Percentiles rank a stretch among this genome's conserved stretches.
Evolutionary conservation across 2,797 vertebrate species (phyloP).

Genomic region (Monodelphis domestica): DNA sequence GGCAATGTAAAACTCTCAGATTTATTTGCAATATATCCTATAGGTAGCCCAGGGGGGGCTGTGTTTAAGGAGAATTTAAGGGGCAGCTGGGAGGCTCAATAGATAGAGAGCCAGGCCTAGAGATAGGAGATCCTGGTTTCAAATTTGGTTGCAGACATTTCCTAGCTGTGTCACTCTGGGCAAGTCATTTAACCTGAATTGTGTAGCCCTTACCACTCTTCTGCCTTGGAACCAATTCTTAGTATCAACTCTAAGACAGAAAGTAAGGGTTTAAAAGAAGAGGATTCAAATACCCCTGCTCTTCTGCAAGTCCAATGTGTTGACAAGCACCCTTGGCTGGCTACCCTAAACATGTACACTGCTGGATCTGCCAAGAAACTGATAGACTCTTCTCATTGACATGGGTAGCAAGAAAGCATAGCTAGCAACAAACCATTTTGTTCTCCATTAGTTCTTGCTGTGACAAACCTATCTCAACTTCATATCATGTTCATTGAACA

Average conservation of each 20-base stretch:
- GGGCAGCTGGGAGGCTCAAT: too few species aligned
- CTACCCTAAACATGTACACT: neutral
- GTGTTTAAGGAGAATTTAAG: neutral
- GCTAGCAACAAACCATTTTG: neutral
- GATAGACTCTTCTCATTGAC: neutral
- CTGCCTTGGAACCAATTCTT: too few species aligned
- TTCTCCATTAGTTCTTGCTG: neutral
- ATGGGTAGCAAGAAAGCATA: neutral
- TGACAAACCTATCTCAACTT: neutral
- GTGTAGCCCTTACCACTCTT: too few species aligned
- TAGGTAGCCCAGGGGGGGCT: neutral
- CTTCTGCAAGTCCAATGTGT: neutral
- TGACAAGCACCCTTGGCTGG: neutral
- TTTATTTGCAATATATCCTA: neutral
- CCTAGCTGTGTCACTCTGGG: too few species aligned
- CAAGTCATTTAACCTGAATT: too few species aligned
- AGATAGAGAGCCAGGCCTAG: too few species aligned
- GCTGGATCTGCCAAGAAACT: neutral
- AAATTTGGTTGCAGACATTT: too few species aligned
- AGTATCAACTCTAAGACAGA: too few species aligned
- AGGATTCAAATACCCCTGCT: neutral
- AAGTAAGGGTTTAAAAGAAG: too few species aligned
- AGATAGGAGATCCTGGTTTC: too few species aligned
- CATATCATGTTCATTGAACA: neutral
- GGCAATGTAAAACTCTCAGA: neutral